A percentile compares a stretch with the other conserved stretches of the same genome.
These are phyloP conservation scores for Ibycter americanus DNA, from an alignment of 2,797 vertebrate genomes.

Conservation along the genomic window DNA sequence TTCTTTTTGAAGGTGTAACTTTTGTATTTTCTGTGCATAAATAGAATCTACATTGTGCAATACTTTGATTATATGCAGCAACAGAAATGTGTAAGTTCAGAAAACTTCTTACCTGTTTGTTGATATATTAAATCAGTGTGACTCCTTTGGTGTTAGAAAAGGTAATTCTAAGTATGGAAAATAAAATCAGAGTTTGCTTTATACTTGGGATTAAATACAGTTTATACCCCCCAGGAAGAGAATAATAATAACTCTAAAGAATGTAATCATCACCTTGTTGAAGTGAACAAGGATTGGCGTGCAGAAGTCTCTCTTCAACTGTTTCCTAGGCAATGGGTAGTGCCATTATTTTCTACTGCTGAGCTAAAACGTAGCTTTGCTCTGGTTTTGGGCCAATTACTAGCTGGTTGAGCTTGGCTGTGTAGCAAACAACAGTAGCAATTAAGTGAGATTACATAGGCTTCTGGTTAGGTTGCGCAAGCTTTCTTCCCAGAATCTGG, in stretches of 20 bases:
- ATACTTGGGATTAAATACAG: background rate
- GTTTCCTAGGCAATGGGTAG: background rate
- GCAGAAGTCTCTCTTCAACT: background rate
- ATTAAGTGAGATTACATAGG: background rate
- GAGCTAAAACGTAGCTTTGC: background rate
- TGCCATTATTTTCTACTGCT: background rate
- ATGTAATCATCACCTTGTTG: background rate
- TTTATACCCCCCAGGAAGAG: background rate
- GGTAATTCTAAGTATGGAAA: background rate
- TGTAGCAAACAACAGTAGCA: background rate
- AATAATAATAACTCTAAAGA: background rate
- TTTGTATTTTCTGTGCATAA: background rate
- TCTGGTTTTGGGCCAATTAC: background rate
- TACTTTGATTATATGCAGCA: background rate
- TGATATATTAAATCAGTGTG: background rate
- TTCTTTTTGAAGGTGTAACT: background rate
- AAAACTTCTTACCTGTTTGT: background rate
- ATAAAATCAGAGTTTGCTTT: background rate
- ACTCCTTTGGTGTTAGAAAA: background rate
- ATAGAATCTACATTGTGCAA: background rate
- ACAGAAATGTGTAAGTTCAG: background rate
- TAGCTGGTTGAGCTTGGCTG: background rate
- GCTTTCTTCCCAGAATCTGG: background rate
- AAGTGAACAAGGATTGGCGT: background rate
- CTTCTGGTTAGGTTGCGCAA: background rate